These are phyloP conservation scores for Molorchus minor DNA, from an alignment of 2,888 invertebrate species.

Conservation along the genomic window DNA sequence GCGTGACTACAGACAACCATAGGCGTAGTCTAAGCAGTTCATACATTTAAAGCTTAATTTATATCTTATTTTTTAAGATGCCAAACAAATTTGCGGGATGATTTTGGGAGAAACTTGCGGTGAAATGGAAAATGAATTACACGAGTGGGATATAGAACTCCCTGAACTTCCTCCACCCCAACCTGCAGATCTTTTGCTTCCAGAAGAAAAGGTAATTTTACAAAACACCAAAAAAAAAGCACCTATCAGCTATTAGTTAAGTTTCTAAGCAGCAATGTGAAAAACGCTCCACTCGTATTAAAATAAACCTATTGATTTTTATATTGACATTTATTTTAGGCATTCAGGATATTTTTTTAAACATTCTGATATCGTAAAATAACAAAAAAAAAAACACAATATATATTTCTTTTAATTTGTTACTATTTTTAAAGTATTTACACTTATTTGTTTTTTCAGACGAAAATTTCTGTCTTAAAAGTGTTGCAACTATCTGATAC, in stretches of 20 bases:
- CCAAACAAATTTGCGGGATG: conserved; percentile 89
- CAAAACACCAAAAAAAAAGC: no score
- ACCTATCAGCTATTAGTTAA: no score
- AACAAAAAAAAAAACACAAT: neutral
- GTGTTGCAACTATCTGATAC: conserved; percentile 97
- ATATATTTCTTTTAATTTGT: neutral
- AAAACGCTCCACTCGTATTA: no score
- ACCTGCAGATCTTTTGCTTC: conserved; percentile 59
- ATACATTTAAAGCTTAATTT: neutral
- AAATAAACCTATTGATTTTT: no score
- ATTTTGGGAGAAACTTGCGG: conserved; percentile 90
- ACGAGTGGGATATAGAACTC: conserved; percentile 87
- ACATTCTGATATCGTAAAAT: neutral
- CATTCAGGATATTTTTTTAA: neutral
- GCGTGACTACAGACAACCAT: no score
- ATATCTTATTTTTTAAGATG: conserved; percentile 64
- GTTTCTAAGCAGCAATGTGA: no score
- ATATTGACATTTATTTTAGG: no score
- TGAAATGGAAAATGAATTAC: conserved; percentile 83
- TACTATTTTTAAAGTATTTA: neutral
- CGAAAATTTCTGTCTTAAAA: conserved; percentile 82
- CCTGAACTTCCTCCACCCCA: conserved; percentile 84
- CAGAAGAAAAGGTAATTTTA: neutral
- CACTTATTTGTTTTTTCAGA: conserved; percentile 51
- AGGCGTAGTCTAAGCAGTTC: neutral